Base-by-base conservation (phyloP, 1,140 invertebrate species). In the Scaptodrosophila lebanonensis region DNA sequence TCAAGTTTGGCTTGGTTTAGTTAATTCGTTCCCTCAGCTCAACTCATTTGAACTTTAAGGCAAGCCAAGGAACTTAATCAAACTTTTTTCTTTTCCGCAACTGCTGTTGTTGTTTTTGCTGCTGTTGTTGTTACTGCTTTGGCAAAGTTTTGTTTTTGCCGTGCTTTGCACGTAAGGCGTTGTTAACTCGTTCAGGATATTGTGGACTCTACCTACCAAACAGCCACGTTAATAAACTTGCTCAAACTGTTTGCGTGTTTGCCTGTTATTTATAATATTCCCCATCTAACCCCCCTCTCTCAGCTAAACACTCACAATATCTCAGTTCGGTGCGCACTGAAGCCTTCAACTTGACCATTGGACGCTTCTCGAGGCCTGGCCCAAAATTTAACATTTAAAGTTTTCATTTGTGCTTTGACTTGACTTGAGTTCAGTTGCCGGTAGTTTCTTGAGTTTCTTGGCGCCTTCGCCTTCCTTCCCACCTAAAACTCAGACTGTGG, bases 221-320 rank as follows among this genome's bases (percentile, higher is more conserved):
- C 58, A 36, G 45, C 72, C 72, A 57, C 52, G 52, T 16, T 58
- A 66, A 63, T 58, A 66, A 66, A 63, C 73, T 77, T 70, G 64
- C 59, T 6, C 64, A 73, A 79, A 73, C 69, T 59, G 68, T 52
- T 77, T 77, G 72, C 72, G 73, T 77, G 73, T 79, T 79, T 73
- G 68, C 30, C 71, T 61, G 73, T 73, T 77, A 79, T 77, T 77
- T 77, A 77, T 77, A 77, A 79, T 61, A 65, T 64, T 20, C 18
- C 33, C 12, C 15, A 11, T 22, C 39, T 20, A 30, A 16, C 29
- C 7, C 32, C 20, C 8, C 27, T 33, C 11, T 22, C 43, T 29
- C 35, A 42, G 27, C 49, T 4, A n/a, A n/a, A n/a, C n/a, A n/a
- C n/a, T n/a, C n/a, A n/a, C n/a, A n/a, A n/a, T n/a, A n/a, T n/a